Conservation (phyloP, 2,797 vertebrate genomes). For the Stomatorhinus walkeri region DNA sequence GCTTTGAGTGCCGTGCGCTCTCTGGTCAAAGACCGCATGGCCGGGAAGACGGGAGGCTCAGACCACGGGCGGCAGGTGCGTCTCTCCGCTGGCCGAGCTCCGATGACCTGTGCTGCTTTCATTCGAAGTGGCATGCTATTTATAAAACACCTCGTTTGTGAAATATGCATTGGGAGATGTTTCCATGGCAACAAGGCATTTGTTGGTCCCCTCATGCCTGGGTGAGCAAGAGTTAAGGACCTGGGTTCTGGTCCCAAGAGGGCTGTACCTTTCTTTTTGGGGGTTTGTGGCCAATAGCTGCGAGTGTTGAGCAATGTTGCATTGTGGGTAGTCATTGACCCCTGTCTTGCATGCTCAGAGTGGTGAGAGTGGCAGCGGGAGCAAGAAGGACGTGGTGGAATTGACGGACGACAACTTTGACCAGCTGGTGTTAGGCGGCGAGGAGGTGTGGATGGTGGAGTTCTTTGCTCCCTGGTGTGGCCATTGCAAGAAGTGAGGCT, state of each 20-base stretch:
- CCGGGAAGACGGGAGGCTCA: conserved; percentile 69
- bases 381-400: conserved; percentile 80
- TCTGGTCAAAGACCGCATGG: conserved; percentile 80
- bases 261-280: background rate
- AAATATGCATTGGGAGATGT: background rate
- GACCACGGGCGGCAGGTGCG: conserved; percentile 65
- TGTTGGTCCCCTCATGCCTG: background rate
- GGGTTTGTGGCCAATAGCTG: background rate
- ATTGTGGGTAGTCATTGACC: background rate
- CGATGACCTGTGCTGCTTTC: background rate
- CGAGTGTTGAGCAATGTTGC: background rate
- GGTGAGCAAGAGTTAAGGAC: background rate
- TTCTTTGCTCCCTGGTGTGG: conserved; percentile 98
- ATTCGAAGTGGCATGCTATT: background rate
- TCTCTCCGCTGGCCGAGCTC: background rate
- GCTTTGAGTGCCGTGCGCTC: conserved; percentile 69
- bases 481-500: conserved; percentile 91
- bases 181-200: background rate
- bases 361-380: conserved; percentile 44
- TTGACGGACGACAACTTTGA: conserved; percentile 91
- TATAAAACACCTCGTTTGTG: background rate
- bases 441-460: conserved; percentile 90
- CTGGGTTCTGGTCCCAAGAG: background rate
- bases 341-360: conserved; percentile 38
- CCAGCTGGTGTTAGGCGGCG: conserved; percentile 67